Conservation (phyloP, 2,888 invertebrate species). For the Apodemia mormo region DNA sequence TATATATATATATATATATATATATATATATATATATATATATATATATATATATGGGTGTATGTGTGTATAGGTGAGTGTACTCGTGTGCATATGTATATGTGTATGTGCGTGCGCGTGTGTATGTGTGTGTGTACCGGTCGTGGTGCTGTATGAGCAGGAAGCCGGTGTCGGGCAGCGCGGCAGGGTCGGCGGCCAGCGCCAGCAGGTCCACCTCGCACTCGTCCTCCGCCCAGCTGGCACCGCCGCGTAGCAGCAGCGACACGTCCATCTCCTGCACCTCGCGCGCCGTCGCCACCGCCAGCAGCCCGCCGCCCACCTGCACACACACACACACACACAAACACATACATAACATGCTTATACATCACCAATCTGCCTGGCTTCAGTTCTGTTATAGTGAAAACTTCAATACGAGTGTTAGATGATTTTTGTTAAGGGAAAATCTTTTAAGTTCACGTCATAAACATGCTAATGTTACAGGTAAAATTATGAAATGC, state of each 20-base stretch:
- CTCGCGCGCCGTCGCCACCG: slow-evolving; percentile 97
- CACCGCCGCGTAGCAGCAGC: slow-evolving; percentile 92
- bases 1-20: too few relatives aligned
- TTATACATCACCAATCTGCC: too few relatives aligned
- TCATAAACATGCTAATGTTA: too few relatives aligned
- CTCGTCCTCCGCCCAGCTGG: slow-evolving; percentile 97
- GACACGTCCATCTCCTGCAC: slow-evolving; percentile 99
- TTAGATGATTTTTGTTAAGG: too few relatives aligned
- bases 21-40: too few relatives aligned
- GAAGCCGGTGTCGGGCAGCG: slow-evolving; percentile 90
- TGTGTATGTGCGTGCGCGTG: neutral
- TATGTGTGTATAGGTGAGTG: neutral
- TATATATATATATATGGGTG: too few relatives aligned
- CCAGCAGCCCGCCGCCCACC: slow-evolving; percentile 91
- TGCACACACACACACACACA: slow-evolving; percentile 45
- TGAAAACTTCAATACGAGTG: too few relatives aligned
- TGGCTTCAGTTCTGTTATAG: too few relatives aligned
- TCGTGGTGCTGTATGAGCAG: slow-evolving; percentile 91
- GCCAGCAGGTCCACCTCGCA: slow-evolving; percentile 97
- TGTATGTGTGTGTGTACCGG: slow-evolving; percentile 52
- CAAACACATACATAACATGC: too few relatives aligned
- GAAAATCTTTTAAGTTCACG: too few relatives aligned
- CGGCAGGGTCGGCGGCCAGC: slow-evolving; percentile 88
- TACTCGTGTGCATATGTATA: too few relatives aligned
- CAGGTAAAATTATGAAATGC: too few relatives aligned